Evolutionary conservation across 2,888 invertebrate species (phyloP).

Genomic region (Archips xylosteana): DNA sequence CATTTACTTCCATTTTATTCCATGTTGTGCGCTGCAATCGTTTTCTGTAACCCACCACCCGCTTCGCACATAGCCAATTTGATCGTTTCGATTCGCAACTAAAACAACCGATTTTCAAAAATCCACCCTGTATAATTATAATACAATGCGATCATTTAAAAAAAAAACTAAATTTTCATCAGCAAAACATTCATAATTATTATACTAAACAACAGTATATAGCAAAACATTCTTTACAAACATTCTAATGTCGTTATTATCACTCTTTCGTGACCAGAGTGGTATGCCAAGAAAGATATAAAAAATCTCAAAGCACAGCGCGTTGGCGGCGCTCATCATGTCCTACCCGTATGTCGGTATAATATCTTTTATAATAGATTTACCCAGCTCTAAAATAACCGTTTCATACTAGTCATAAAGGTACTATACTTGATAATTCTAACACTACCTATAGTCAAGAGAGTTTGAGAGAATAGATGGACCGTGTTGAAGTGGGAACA

Average conservation of each 20-base stretch:
- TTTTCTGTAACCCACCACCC: too few relatives aligned
- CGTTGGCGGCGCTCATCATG: conserved; percentile 17
- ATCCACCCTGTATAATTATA: neutral
- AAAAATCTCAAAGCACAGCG: conserved; percentile 1
- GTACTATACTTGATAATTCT: neutral
- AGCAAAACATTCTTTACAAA: neutral
- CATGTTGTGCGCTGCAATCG: too few relatives aligned
- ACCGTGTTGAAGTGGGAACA: neutral
- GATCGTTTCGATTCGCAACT: neutral
- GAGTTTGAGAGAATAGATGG: conserved; percentile 4
- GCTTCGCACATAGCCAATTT: too few relatives aligned
- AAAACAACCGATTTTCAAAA: neutral
- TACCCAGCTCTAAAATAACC: neutral
- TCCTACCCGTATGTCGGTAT: conserved; percentile 8
- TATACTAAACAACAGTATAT: too few relatives aligned
- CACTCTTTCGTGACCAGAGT: conserved; percentile 11
- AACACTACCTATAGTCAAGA: neutral
- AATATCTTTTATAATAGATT: neutral
- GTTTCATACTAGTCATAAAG: neutral
- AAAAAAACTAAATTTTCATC: neutral
- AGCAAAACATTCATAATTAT: too few relatives aligned
- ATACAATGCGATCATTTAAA: neutral
- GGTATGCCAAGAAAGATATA: conserved; percentile 21
- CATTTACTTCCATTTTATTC: too few relatives aligned
- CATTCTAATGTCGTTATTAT: neutral